These are phyloP conservation scores for Archips xylosteana DNA, from an alignment of 2,888 invertebrate genomes.

Conservation along the genomic window DNA sequence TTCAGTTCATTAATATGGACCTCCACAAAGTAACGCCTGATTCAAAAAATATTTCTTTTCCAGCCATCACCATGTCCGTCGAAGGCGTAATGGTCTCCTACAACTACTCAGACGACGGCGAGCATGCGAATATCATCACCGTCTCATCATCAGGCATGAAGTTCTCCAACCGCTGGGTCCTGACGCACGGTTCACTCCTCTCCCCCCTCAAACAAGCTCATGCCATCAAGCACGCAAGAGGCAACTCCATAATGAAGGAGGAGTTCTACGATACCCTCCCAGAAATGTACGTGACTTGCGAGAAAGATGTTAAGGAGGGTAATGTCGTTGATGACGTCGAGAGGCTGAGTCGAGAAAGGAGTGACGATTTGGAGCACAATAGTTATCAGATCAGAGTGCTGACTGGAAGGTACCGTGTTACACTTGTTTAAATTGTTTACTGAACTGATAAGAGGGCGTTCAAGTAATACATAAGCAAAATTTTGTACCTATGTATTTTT, in stretches of 20 bases:
- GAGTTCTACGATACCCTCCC: slow-evolving; percentile 76
- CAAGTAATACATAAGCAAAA: no score
- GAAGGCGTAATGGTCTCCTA: slow-evolving; percentile 83
- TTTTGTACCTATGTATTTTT: no score
- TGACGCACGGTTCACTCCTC: slow-evolving; percentile 83
- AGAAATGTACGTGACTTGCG: slow-evolving; percentile 78
- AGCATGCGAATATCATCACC: slow-evolving; percentile 77
- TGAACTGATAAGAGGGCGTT: no score
- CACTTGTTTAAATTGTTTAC: no score
- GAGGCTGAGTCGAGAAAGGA: slow-evolving; percentile 68
- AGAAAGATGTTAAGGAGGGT: slow-evolving; percentile 60
- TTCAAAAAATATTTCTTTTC: slow-evolving; percentile 30
- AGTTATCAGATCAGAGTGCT: slow-evolving; percentile 76
- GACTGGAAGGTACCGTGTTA: slow-evolving; percentile 66
- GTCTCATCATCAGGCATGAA: slow-evolving; percentile 83
- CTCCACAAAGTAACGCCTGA: no score
- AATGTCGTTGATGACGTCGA: slow-evolving; percentile 68
- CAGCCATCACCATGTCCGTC: slow-evolving; percentile 67
- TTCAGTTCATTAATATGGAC: no score
- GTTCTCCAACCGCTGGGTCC: slow-evolving; percentile 81
- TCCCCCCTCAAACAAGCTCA: slow-evolving; percentile 75
- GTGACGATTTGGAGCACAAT: slow-evolving; percentile 68
- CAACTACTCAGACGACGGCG: slow-evolving; percentile 72
- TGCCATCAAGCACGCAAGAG: slow-evolving; percentile 67
- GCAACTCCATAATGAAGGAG: slow-evolving; percentile 73